Conservation (phyloP, 2,888 invertebrate species). For the Ophion slaviceki region DNA sequence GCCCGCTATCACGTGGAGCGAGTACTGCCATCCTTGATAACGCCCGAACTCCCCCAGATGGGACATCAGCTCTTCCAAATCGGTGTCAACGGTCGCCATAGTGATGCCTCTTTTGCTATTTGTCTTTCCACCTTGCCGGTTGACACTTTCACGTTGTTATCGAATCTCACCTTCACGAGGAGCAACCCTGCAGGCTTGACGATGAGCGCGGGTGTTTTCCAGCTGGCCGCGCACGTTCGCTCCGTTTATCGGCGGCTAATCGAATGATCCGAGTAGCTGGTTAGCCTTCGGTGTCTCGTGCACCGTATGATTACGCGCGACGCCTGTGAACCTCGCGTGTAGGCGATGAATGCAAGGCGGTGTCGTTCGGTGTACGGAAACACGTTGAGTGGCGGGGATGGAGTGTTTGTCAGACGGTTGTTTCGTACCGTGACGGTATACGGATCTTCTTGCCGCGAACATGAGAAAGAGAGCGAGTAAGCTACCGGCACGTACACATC, state of each 20-base stretch:
- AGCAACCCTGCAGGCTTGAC: not conserved
- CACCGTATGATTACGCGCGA: conserved; percentile 10
- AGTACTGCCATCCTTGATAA: conserved; percentile 92
- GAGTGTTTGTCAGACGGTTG: conserved; percentile 18
- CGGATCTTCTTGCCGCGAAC: not conserved
- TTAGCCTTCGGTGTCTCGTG: conserved; percentile 19
- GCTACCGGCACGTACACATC: conserved; percentile 26
- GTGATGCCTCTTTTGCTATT: not conserved
- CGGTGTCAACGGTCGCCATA: conserved; percentile 76
- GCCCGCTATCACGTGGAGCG: conserved; percentile 90
- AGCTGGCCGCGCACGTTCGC: conserved; percentile 23
- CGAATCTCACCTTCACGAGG: not conserved
- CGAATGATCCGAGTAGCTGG: conserved; percentile 30
- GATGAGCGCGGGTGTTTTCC: conserved; percentile 36
- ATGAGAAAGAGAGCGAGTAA: not conserved
- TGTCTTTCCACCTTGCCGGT: not conserved
- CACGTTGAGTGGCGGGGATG: not conserved
- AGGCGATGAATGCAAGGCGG: conserved; percentile 28
- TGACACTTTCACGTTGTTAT: not conserved
- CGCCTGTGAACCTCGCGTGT: conserved; percentile 12
- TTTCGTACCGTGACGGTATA: not conserved
- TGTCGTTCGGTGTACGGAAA: conserved; percentile 13
- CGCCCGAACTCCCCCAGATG: conserved; percentile 90
- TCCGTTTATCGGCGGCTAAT: conserved; percentile 46
- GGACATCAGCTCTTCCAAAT: conserved; percentile 79